These are phyloP conservation scores for Archaeoteleia sp. DNA, from an alignment of 2,888 invertebrate species.

Conservation along the genomic window DNA sequence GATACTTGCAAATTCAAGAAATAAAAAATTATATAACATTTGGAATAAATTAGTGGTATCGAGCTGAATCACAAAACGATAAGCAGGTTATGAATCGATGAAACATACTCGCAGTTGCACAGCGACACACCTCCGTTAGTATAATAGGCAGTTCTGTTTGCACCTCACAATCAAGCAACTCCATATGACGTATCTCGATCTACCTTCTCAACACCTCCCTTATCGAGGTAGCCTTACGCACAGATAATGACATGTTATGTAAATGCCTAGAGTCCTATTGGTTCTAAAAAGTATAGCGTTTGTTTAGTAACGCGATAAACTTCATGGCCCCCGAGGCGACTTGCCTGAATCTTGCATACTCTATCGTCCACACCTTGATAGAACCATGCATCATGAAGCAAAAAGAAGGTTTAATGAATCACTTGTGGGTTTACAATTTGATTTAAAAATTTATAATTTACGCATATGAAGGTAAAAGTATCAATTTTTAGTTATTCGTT, in stretches of 20 bases:
- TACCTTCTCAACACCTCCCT: conserved; percentile 73
- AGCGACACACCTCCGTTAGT: conserved; percentile 38
- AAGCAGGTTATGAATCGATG: conserved; percentile 43
- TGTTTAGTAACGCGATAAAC: conserved; percentile 70
- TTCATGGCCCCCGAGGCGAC: conserved; percentile 27
- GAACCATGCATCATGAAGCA: conserved; percentile 27
- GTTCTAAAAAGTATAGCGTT: conserved; percentile 66
- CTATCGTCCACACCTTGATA: conserved; percentile 36
- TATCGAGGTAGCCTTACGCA: conserved; percentile 66
- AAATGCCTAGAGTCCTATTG: conserved; percentile 62
- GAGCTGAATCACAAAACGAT: conserved; percentile 27
- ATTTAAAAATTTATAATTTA: neutral
- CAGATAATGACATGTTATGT: conserved; percentile 71
- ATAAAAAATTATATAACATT: no score
- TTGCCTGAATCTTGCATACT: conserved; percentile 16
- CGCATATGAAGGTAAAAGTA: no score
- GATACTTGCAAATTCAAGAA: no score
- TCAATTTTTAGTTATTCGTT: no score
- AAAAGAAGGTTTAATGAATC: conserved; percentile 16
- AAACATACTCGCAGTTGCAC: conserved; percentile 21
- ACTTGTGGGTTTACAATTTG: conserved; percentile 8
- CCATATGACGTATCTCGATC: conserved; percentile 65
- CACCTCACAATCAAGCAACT: conserved; percentile 65
- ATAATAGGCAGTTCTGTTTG: conserved; percentile 59
- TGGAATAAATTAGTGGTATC: conserved; percentile 3